A percentile compares a stretch with the other conserved stretches of the same genome.
Conservation (phyloP, 2,888 invertebrate genomes). For the Acanthopleura granulata region DNA sequence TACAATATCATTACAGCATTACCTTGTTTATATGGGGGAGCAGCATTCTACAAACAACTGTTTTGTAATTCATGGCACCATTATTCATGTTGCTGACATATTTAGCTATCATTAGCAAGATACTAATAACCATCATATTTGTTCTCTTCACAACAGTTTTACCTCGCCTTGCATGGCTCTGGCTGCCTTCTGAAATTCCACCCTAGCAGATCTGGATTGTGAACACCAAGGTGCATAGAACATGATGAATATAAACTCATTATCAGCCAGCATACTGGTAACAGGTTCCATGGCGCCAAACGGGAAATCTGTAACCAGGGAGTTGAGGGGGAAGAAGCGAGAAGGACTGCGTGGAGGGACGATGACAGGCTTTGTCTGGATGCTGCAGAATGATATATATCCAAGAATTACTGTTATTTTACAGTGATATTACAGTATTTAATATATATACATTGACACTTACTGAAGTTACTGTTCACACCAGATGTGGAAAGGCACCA, state of each 20-base stretch:
- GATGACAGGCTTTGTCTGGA: slow-evolving; percentile 48
- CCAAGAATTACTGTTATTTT: background rate
- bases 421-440: no score
- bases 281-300: slow-evolving; percentile 81
- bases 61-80: no score
- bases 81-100: background rate
- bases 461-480: no score
- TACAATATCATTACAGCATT: no score
- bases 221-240: slow-evolving; percentile 97
- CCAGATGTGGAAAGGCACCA: no score
- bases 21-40: no score
- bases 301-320: slow-evolving; percentile 83
- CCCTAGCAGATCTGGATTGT: slow-evolving; percentile 81
- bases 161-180: slow-evolving; percentile 80
- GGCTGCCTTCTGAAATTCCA: slow-evolving; percentile 83
- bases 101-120: background rate
- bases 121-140: background rate
- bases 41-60: no score
- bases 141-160: slow-evolving; percentile 42
- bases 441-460: no score
- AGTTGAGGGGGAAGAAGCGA: slow-evolving; percentile 80
- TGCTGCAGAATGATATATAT: slow-evolving; percentile 38
- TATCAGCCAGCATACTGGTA: slow-evolving; percentile 75
- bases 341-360: slow-evolving; percentile 71
- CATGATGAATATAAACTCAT: slow-evolving; percentile 88